These are phyloP conservation scores for Synergus japonicus DNA, from an alignment of 2,888 invertebrate species.

Conservation along the genomic window DNA sequence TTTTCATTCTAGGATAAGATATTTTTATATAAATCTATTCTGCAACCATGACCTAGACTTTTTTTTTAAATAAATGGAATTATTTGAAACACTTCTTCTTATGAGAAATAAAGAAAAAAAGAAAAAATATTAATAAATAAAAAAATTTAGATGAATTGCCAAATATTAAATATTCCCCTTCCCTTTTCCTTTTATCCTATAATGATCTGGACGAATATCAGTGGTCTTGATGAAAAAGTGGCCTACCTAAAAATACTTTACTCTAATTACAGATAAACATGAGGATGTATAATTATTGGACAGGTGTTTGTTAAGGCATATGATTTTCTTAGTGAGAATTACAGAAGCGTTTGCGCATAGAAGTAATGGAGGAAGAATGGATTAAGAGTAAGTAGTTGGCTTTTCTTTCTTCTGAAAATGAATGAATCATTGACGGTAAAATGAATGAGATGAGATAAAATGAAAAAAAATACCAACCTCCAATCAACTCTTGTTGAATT, in stretches of 20 bases:
- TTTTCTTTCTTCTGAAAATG: neutral
- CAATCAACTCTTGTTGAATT: neutral
- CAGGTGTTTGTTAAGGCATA: too few relatives aligned
- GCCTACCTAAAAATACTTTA: neutral
- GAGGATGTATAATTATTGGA: neutral
- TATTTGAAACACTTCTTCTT: too few relatives aligned
- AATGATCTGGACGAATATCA: neutral
- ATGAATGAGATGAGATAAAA: too few relatives aligned
- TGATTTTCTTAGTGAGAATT: neutral
- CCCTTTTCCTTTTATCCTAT: neutral
- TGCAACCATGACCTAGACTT: too few relatives aligned
- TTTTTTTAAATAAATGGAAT: too few relatives aligned
- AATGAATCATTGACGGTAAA: neutral
- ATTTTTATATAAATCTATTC: too few relatives aligned
- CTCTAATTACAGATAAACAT: neutral
- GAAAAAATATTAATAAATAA: too few relatives aligned
- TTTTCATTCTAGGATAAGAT: too few relatives aligned
- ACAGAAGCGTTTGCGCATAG: neutral
- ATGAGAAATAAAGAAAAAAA: too few relatives aligned
- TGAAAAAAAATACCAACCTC: conserved; percentile 12
- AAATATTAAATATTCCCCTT: neutral
- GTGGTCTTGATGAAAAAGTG: neutral
- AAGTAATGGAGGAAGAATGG: neutral
- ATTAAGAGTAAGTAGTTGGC: neutral
- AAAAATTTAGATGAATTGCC: too few relatives aligned